Conservation (phyloP, 1,140 invertebrate genomes). For the Dysdera silvatica region DNA sequence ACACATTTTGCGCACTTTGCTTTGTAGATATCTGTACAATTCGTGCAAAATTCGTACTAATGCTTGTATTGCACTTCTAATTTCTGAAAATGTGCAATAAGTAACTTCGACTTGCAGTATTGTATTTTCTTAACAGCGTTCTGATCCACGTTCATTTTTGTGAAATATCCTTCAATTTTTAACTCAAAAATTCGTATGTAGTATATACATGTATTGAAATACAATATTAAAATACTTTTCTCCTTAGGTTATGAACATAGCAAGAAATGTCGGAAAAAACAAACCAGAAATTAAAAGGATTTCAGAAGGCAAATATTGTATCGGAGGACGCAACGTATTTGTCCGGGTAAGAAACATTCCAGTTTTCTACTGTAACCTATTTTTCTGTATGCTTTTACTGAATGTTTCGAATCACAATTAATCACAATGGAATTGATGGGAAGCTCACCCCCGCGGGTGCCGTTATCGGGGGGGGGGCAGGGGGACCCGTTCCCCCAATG, state of each 20-base stretch:
- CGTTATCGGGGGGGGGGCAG: too few relatives aligned
- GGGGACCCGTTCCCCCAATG: too few relatives aligned
- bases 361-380: neutral
- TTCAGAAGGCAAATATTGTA: conserved; percentile 69
- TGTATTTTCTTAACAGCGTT: neutral
- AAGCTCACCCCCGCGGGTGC: too few relatives aligned
- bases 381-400: too few relatives aligned
- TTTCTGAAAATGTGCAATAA: too few relatives aligned
- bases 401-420: too few relatives aligned
- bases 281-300: conserved; percentile 63
- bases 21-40: too few relatives aligned
- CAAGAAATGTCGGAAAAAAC: conserved; percentile 32
- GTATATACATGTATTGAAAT: neutral
- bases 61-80: too few relatives aligned
- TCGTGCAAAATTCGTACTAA: too few relatives aligned
- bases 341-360: conserved; percentile 53
- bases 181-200: neutral
- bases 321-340: conserved; percentile 71
- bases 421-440: too few relatives aligned
- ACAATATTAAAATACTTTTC: conserved; percentile 1
- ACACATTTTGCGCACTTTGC: too few relatives aligned
- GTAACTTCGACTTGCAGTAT: neutral
- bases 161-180: conserved; percentile 9
- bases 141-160: conserved; percentile 6
- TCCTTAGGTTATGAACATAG: conserved; percentile 41